These are phyloP conservation scores for Leptopilina syphax DNA, from an alignment of 2,888 invertebrate species.

Conservation along the genomic window DNA sequence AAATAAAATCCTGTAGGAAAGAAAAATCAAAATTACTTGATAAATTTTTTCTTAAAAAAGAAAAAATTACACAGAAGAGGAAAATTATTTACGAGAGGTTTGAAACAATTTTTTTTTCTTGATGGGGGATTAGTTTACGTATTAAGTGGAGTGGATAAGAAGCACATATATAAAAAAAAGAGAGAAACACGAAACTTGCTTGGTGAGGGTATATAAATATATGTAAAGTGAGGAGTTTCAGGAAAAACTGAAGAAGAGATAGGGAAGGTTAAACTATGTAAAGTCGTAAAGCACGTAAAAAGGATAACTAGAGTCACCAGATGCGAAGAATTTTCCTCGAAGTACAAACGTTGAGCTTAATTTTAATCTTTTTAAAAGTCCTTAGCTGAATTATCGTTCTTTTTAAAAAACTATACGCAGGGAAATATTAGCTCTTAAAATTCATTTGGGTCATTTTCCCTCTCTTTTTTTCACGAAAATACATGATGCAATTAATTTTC, in stretches of 20 bases:
- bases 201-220: not conserved
- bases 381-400: conserved; percentile 29
- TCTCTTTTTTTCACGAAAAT: not conserved
- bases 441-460: not conserved
- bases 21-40: too few species aligned
- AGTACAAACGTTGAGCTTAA: conserved; percentile 7
- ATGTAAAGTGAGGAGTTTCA: conserved; percentile 20
- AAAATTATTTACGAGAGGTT: not conserved
- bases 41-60: not conserved
- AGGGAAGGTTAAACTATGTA: conserved; percentile 29
- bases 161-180: not conserved
- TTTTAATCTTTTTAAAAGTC: conserved; percentile 22
- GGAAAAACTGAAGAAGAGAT: conserved; percentile 11
- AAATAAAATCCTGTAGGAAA: too few species aligned
- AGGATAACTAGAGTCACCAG: conserved; percentile 38
- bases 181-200: conserved; percentile 3
- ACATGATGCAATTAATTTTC: not conserved
- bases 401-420: not conserved
- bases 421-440: conserved; percentile 17
- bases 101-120: not conserved
- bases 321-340: conserved; percentile 27
- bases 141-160: conserved; percentile 13
- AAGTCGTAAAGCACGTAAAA: conserved; percentile 33
- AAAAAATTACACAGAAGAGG: not conserved
- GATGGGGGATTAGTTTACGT: conserved; percentile 16